Base-by-base conservation (phyloP, 2,888 invertebrate genomes). In the Andrena bicolor region DNA sequence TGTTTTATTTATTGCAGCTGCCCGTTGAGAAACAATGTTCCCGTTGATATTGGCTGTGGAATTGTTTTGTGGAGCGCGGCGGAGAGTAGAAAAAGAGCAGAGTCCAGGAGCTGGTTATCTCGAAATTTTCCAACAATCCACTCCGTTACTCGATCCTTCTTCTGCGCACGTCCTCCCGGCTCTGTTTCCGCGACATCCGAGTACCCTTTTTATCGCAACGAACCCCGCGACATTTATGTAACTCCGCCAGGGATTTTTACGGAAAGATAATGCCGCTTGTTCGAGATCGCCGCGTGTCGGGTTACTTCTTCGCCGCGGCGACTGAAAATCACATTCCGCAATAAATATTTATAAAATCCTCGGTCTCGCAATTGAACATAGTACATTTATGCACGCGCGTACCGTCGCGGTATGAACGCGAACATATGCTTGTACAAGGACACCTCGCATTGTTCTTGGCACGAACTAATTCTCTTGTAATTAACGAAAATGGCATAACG, bases 11-110 rank as follows among this genome's bases (percentile, higher is more conserved):
- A 73, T 82, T 60, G 58, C 13, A 58, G 56, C 69, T 20, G 20
- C 32, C n/a, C 8, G 16, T 63, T 80, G 41, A 28, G 60, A 82
- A 84, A 82, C 48, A 4, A 4, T 23, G 20, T 35, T n/a, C 48
- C 66, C 61, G n/a, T 64, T 58, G 20, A 53, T 53, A 53, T 20
- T n/a, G 2, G 2, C n/a, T 20, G 23, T 10, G 20, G 8, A 56
- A 56, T 23, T 26, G 20, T 10, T 23, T 56, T 0, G 1, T 0
- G 20, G 8, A 1, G 53, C 20, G 8, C 2, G 20, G n/a, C 1
- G n/a, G 3, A 41, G 41, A 41, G 41, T 41, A 41, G 16, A 41
- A 41, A 41, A 41, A 13, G 13, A 41, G 13, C 41, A 41, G 41
- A 41, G 4, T 13, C 41, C 41, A 13, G 41, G 41, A 41, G 41